These are phyloP conservation scores for Thera britannica DNA, from an alignment of 2,888 invertebrate species.

Conservation along the genomic window DNA sequence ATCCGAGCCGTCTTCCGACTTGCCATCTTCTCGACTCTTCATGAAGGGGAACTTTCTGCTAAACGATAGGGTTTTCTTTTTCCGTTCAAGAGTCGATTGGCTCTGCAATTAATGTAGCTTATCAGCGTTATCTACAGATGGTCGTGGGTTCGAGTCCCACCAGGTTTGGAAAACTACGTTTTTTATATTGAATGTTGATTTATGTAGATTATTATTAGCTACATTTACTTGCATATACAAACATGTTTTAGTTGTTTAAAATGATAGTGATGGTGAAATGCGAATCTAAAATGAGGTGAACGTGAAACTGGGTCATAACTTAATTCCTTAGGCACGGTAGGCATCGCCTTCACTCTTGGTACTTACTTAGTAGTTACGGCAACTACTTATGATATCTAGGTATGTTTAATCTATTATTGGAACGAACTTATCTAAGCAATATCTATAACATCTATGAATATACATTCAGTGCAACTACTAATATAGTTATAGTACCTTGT, in stretches of 20 bases:
- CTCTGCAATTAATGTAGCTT: slow-evolving; percentile 66
- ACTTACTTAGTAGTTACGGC: neutral
- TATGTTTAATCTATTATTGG: neutral
- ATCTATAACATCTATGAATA: neutral
- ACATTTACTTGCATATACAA: neutral
- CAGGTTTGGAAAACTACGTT: neutral
- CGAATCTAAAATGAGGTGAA: neutral
- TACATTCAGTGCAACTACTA: slow-evolving; percentile 19
- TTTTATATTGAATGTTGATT: neutral
- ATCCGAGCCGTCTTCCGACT: slow-evolving; percentile 98
- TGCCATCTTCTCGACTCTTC: slow-evolving; percentile 98
- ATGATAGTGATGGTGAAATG: neutral
- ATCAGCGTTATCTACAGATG: slow-evolving; percentile 1
- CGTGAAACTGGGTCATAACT: neutral
- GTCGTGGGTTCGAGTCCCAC: neutral
- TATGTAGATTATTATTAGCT: neutral
- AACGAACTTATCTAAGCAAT: neutral
- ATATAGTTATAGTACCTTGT: slow-evolving; percentile 28
- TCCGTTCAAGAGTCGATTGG: slow-evolving; percentile 97
- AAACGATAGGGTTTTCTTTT: slow-evolving; percentile 99
- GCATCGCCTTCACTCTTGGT: neutral
- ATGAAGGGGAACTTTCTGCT: slow-evolving; percentile 99
- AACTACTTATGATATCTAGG: neutral
- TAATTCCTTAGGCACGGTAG: neutral
- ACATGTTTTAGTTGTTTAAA: neutral